Evolutionary conservation across 1,140 invertebrate species (phyloP).

Genomic region (Platorchestia sp.): DNA sequence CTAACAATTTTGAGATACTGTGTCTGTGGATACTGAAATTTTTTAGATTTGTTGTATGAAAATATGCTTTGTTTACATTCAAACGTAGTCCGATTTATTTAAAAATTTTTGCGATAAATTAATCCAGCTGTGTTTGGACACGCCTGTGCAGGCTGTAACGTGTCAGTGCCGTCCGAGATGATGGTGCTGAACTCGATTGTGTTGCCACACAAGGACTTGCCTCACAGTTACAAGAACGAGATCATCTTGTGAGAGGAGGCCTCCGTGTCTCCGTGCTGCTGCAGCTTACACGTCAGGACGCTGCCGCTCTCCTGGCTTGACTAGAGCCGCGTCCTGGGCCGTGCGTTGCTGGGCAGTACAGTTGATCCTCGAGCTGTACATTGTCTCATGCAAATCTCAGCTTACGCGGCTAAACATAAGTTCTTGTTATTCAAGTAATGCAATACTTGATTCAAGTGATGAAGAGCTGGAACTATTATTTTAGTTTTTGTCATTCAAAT

Average conservation of each 20-base stretch:
- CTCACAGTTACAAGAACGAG: constrained; percentile 96
- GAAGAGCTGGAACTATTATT: no score
- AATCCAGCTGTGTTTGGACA: no score
- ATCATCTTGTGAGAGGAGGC: constrained; percentile 85
- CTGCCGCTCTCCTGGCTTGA: constrained; percentile 1
- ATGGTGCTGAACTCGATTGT: constrained; percentile 98
- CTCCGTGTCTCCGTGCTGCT: constrained; percentile 89
- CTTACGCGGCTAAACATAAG: no score
- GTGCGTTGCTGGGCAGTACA: background rate
- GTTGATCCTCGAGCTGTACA: no score
- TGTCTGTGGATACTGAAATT: background rate
- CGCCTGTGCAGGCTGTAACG: constrained; percentile 83
- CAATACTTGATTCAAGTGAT: no score
- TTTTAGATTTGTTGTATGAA: background rate
- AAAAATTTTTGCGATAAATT: no score
- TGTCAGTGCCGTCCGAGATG: constrained; percentile 91
- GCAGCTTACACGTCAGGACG: constrained; percentile 79
- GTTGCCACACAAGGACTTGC: constrained; percentile 95
- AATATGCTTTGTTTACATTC: no score
- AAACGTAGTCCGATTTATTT: no score
- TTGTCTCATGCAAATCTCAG: no score
- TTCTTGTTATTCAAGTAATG: no score
- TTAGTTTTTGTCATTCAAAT: no score
- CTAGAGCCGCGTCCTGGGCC: background rate
- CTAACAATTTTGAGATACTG: background rate